Evolutionary conservation across 2,888 invertebrate species (phyloP).

Genomic region (Apeira syringaria): DNA sequence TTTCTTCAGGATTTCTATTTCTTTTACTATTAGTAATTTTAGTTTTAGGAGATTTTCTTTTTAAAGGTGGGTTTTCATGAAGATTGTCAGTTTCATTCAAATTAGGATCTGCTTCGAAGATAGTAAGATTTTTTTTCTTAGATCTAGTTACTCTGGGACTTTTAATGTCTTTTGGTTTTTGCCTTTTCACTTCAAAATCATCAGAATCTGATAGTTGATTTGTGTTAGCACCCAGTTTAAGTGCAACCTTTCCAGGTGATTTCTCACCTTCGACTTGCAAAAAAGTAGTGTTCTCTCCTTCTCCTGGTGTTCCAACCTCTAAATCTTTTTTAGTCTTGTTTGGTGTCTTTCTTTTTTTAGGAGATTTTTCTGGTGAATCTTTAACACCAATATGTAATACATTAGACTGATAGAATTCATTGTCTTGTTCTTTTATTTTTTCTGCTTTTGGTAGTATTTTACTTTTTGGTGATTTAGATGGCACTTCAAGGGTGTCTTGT

Average conservation of each 20-base stretch:
- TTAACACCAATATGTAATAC: constrained; percentile 2
- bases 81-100: constrained; percentile 7
- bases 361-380: constrained; percentile 20
- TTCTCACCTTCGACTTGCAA: constrained; percentile 9
- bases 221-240: constrained; percentile 12
- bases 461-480: constrained; percentile 30
- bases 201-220: too few species aligned
- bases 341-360: constrained; percentile 26
- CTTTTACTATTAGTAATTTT: constrained; percentile 19
- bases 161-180: neutral
- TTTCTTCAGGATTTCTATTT: too few species aligned
- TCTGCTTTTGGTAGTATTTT: constrained; percentile 41
- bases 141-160: constrained; percentile 13
- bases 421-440: constrained; percentile 22
- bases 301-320: constrained; percentile 22
- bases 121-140: constrained; percentile 15
- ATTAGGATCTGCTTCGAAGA: constrained; percentile 4
- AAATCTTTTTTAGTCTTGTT: constrained; percentile 21
- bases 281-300: neutral
- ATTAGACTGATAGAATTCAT: constrained; percentile 17
- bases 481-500: constrained; percentile 25
- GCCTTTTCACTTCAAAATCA: constrained; percentile 7
- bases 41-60: constrained; percentile 40
- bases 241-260: constrained; percentile 13
- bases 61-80: constrained; percentile 33